phyloP scores from a whole-genome alignment of 2,888 invertebrate genomes.

The Drosophila mettleri region DNA sequence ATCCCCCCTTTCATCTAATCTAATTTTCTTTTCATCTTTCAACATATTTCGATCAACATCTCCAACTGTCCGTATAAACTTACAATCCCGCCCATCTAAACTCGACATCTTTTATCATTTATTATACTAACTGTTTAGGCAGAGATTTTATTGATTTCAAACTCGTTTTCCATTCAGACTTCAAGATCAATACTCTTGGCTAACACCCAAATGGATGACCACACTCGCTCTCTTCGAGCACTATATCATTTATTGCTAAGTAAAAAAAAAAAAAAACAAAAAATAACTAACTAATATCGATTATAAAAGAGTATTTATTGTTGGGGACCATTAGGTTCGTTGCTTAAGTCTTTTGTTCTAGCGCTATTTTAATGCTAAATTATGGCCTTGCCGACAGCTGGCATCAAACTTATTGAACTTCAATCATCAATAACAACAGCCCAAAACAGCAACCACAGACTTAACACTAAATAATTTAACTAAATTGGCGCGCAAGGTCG shows the following conservation, averaged over 20 bases:
- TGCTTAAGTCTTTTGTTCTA: slow-evolving; percentile 78
- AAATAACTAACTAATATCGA: slow-evolving; percentile 10
- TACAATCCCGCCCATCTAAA: too few relatives aligned
- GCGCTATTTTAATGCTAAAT: slow-evolving; percentile 54
- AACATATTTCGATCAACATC: not conserved
- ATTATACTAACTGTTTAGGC: not conserved
- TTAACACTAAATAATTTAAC: slow-evolving; percentile 58
- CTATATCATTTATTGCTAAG: slow-evolving; percentile 3
- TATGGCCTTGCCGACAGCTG: slow-evolving; percentile 50
- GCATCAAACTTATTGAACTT: slow-evolving; percentile 56
- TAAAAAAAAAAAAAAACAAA: not conserved
- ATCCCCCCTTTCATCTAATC: too few relatives aligned
- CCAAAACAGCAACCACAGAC: slow-evolving; percentile 27
- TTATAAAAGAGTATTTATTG: slow-evolving; percentile 17
- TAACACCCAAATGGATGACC: slow-evolving; percentile 15
- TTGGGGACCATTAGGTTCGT: slow-evolving; percentile 53
- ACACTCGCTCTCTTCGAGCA: not conserved
- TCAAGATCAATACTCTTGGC: slow-evolving; percentile 17
- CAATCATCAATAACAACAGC: slow-evolving; percentile 34
- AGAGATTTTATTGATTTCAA: not conserved
- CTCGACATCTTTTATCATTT: not conserved
- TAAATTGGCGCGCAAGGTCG: slow-evolving; percentile 67
- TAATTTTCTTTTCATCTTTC: too few relatives aligned
- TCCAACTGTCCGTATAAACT: not conserved
- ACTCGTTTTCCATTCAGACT: slow-evolving; percentile 11